Conservation (phyloP, 1,140 invertebrate species). For the Drosophila asahinai region DNA sequence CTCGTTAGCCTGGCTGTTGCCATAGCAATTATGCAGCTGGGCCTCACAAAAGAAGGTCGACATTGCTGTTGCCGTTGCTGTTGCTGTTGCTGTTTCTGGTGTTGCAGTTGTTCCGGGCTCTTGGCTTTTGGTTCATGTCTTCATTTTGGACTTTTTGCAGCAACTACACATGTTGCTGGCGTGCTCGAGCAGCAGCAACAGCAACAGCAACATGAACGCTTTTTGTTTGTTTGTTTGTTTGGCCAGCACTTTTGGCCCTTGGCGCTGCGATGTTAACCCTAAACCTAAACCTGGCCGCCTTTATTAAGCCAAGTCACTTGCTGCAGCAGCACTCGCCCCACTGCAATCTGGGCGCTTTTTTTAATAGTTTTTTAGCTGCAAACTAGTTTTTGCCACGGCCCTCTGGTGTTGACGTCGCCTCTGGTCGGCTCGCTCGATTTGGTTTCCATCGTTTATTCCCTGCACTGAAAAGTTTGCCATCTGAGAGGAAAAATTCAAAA, state of each 20-base stretch:
- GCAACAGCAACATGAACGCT: slow-evolving; percentile 56
- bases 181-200: slow-evolving; percentile 52
- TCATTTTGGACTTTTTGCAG: slow-evolving; percentile 71
- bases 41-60: slow-evolving; percentile 78
- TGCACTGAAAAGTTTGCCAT: slow-evolving; percentile 4
- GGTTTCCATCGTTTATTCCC: slow-evolving; percentile 32
- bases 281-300: slow-evolving; percentile 70
- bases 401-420: slow-evolving; percentile 72
- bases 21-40: slow-evolving; percentile 79
- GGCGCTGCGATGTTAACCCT: slow-evolving; percentile 72
- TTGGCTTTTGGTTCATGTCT: slow-evolving; percentile 64
- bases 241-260: slow-evolving; percentile 80
- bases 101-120: slow-evolving; percentile 23
- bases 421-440: slow-evolving; percentile 39
- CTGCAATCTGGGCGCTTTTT: slow-evolving; percentile 66
- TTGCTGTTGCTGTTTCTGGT: slow-evolving; percentile 7
- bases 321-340: slow-evolving; percentile 45
- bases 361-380: slow-evolving; percentile 59
- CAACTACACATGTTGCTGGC: slow-evolving; percentile 71
- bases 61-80: slow-evolving; percentile 36
- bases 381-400: slow-evolving; percentile 69
- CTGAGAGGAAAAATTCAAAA: not conserved
- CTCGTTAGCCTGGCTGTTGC: slow-evolving; percentile 71
- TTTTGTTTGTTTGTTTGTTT: slow-evolving; percentile 77
- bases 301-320: slow-evolving; percentile 80